These are phyloP conservation scores for Neopipo cinnamomea DNA, from an alignment of 2,113 vertebrate genomes.

Conservation along the genomic window DNA sequence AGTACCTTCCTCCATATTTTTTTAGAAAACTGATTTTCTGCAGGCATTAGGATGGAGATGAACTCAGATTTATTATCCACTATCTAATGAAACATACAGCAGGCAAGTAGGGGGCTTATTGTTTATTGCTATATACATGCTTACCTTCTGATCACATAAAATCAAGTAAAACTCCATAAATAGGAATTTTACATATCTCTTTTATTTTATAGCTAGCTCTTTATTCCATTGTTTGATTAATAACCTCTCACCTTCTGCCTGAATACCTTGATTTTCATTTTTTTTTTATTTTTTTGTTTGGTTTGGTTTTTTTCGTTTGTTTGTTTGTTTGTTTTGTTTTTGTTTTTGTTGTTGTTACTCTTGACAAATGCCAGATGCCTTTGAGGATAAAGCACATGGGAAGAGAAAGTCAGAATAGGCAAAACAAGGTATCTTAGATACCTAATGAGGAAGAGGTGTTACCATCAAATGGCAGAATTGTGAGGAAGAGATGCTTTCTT, in stretches of 20 bases:
- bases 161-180: not conserved
- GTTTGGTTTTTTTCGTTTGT: not conserved
- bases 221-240: not conserved
- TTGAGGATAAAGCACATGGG: not conserved
- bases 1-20: not conserved
- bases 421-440: not conserved
- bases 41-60: not conserved
- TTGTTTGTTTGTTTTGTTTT: too few species aligned
- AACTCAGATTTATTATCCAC: not conserved
- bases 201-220: not conserved
- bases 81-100: not conserved
- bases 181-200: not conserved
- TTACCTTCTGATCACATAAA: not conserved
- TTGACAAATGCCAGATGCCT: not conserved
- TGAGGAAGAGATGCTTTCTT: not conserved
- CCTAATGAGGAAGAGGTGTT: not conserved
- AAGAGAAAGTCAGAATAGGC: not conserved
- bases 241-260: not conserved
- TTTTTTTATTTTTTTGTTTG: not conserved
- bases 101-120: not conserved
- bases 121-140: not conserved
- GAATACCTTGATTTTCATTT: not conserved
- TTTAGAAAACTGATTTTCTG: not conserved
- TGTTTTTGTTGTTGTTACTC: not conserved
- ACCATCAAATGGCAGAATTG: not conserved